Evolutionary conservation across 2,888 invertebrate species (phyloP).

Genomic region (Megastigmus dorsalis): DNA sequence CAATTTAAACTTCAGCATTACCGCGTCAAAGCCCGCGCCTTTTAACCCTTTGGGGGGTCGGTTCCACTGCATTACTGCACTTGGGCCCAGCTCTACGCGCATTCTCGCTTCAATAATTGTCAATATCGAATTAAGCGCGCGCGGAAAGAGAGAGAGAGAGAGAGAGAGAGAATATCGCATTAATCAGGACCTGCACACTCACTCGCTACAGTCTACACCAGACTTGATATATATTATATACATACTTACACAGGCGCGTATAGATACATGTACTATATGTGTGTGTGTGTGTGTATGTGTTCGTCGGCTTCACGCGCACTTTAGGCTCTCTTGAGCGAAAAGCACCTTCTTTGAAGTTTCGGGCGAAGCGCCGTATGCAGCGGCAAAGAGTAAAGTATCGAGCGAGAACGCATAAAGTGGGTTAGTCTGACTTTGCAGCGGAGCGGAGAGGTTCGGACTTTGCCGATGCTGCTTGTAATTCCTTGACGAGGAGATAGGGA

Average conservation of each 20-base stretch:
- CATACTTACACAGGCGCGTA: neutral
- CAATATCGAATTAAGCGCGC: constrained; percentile 41
- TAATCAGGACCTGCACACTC: constrained; percentile 33
- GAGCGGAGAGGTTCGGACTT: constrained; percentile 1
- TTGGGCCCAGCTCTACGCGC: constrained; percentile 3
- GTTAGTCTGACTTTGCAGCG: constrained; percentile 14
- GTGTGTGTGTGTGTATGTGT: neutral
- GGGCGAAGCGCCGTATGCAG: neutral
- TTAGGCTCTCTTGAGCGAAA: neutral
- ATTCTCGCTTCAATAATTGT: constrained; percentile 33
- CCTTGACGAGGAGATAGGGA: constrained; percentile 14
- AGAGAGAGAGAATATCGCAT: constrained; percentile 44
- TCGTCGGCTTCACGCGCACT: neutral
- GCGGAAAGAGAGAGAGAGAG: too few relatives aligned
- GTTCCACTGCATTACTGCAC: too few relatives aligned
- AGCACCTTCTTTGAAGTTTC: constrained; percentile 37
- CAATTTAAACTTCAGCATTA: constrained; percentile 55
- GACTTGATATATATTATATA: too few relatives aligned
- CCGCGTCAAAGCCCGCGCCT: constrained; percentile 46
- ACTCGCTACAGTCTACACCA: neutral
- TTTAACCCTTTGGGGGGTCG: constrained; percentile 36
- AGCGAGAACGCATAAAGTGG: constrained; percentile 29
- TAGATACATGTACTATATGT: neutral
- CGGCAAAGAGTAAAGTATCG: constrained; percentile 18
- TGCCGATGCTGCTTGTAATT: constrained; percentile 13